Conservation (phyloP, 2,797 vertebrate species). For the Bucorvus abyssinicus region DNA sequence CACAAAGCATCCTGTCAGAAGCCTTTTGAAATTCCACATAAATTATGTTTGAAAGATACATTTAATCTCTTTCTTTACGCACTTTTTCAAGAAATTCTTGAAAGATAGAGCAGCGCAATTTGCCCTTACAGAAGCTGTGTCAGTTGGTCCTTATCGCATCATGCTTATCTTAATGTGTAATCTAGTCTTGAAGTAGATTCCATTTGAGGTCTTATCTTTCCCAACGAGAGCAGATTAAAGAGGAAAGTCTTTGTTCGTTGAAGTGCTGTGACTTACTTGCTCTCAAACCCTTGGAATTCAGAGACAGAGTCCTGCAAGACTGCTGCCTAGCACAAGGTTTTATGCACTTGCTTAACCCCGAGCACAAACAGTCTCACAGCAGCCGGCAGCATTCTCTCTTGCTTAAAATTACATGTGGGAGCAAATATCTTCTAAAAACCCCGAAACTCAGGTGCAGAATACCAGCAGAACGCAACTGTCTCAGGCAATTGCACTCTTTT, state of each 20-base stretch:
- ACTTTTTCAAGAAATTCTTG: not conserved
- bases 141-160: constrained; percentile 15
- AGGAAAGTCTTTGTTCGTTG: constrained; percentile 57
- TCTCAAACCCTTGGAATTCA: constrained; percentile 56
- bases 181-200: constrained; percentile 64
- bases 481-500: not conserved
- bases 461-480: not conserved
- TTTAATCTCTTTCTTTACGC: not conserved
- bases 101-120: constrained; percentile 15
- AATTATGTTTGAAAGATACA: not conserved
- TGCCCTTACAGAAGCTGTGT: constrained; percentile 56
- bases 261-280: constrained; percentile 43
- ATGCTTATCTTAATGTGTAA: constrained; percentile 67
- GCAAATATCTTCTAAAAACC: not conserved
- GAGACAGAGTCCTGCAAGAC: not conserved
- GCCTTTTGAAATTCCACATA: not conserved
- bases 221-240: constrained; percentile 53
- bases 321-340: not conserved
- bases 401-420: not conserved
- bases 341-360: not conserved
- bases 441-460: not conserved
- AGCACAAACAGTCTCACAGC: not conserved
- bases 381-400: not conserved
- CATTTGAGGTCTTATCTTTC: constrained; percentile 62
- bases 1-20: not conserved